Base-by-base conservation (phyloP, 1,140 invertebrate species). In the Alviniconcha marisindica region DNA sequence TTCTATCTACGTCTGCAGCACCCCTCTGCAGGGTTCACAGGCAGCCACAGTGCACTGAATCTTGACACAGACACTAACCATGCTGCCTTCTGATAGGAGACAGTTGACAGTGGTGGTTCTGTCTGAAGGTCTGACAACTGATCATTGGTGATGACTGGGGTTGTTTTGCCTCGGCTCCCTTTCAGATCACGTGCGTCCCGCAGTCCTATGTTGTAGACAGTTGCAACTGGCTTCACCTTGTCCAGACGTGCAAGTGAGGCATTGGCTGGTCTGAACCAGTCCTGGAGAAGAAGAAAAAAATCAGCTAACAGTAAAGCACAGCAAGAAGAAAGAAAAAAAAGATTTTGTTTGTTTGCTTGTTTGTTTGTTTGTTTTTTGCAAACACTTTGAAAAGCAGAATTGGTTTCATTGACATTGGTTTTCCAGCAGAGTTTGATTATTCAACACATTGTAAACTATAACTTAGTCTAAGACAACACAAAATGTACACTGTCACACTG, bases 121-220 rank as follows among this genome's bases (percentile, higher is more conserved):
- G 83, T 79, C n/a, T 69, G 51, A 18, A 88, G 40, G 36, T 87
- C 85, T 42, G 76, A 81, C 51, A 81, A 56, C 51, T 76, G 80
- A 28, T 69, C 77, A 36, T 71, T 83, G 63, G 36, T 28, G 24
- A n/a, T 1, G 73, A 31, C 79, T 80, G 48, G 54, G 76, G 40
- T 44, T 54, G 54, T 77, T 51, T 28, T 87, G n/a, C 56, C 86
- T 84, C 40, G 83, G 84, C n/a, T 31, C 10, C 85, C 85, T 60
- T 86, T 86, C 1, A 90, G 77, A 24, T 88, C 85, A 28, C 83
- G 83, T 0, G 84, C 33, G 66, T 89, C 88, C 18, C 60, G 74
- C 12, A 90, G 44, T 33, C 88, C 90, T 81, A 90, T 69, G 76
- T 89, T 90, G 81, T 90, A 90, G 1, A 90, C 87, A 28, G 77